Evolutionary conservation across 2,113 vertebrate species (phyloP).

Genomic region (Gnathonemus longibarbis): DNA sequence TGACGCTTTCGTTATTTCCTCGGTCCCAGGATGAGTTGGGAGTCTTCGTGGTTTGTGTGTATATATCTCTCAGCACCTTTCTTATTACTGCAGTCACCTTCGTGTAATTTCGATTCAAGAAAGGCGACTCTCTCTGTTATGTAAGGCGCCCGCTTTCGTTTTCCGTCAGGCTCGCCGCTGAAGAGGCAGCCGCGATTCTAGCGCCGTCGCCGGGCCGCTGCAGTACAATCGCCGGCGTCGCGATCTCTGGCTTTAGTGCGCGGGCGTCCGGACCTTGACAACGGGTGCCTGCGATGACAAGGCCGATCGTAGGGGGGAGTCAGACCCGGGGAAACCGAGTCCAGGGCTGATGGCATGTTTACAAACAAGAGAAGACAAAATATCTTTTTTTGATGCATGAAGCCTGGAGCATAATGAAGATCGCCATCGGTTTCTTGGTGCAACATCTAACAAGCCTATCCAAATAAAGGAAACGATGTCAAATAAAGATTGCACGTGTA

Average conservation of each 20-base stretch:
- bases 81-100: not conserved
- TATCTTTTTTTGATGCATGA: not conserved
- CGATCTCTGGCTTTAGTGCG: not conserved
- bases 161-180: not conserved
- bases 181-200: not conserved
- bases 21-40: not conserved
- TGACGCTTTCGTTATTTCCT: not conserved
- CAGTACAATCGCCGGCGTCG: not conserved
- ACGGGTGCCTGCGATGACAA: not conserved
- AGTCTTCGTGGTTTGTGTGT: not conserved
- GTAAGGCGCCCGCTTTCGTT: conserved; percentile 25
- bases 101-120: conserved; percentile 22
- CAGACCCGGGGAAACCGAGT: not conserved
- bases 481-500: not conserved
- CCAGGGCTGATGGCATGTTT: not conserved
- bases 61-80: conserved; percentile 10
- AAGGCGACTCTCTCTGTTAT: conserved; percentile 25
- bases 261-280: not conserved
- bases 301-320: not conserved
- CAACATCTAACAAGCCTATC: not conserved
- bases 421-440: not conserved
- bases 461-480: not conserved
- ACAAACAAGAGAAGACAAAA: not conserved
- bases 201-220: not conserved
- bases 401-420: not conserved